These are phyloP conservation scores for Pterostichus madidus DNA, from an alignment of 2,888 invertebrate species.

Conservation along the genomic window DNA sequence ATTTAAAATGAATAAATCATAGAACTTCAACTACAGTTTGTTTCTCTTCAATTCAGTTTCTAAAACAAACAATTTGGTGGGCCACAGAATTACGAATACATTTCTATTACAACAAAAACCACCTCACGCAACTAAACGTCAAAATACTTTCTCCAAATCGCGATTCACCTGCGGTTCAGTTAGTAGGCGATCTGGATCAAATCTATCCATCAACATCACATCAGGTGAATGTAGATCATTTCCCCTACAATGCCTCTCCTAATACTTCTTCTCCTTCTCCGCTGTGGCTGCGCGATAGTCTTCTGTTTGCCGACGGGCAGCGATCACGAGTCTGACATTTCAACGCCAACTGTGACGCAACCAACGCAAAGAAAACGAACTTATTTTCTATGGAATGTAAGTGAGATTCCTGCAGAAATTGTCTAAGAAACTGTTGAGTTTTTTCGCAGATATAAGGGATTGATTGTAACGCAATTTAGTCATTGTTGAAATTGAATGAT, in stretches of 20 bases:
- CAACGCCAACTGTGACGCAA: conserved; percentile 49
- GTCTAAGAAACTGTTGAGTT: not conserved
- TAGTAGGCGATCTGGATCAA: conserved; percentile 29
- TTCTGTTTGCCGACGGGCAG: conserved; percentile 27
- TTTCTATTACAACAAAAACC: not conserved
- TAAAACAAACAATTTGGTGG: no score
- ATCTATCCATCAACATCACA: conserved; percentile 20
- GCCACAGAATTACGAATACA: not conserved
- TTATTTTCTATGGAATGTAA: conserved; percentile 59
- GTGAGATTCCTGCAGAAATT: conserved; percentile 12
- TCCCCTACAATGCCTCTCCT: conserved; percentile 5
- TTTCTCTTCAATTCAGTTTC: not conserved
- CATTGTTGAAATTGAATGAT: no score
- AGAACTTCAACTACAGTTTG: no score
- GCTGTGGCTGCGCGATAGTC: conserved; percentile 14
- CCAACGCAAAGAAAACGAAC: conserved; percentile 40
- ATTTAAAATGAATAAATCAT: no score
- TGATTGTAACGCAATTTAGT: no score
- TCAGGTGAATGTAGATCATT: conserved; percentile 47
- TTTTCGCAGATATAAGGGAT: no score
- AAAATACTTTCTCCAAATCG: conserved; percentile 23
- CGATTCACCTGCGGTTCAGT: conserved; percentile 8
- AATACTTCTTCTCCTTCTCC: conserved; percentile 12
- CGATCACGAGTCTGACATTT: conserved; percentile 55
- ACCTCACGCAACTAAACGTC: no score